These are phyloP conservation scores for Pangasius macronema DNA, from an alignment of 2,797 vertebrate species.

Conservation along the genomic window DNA sequence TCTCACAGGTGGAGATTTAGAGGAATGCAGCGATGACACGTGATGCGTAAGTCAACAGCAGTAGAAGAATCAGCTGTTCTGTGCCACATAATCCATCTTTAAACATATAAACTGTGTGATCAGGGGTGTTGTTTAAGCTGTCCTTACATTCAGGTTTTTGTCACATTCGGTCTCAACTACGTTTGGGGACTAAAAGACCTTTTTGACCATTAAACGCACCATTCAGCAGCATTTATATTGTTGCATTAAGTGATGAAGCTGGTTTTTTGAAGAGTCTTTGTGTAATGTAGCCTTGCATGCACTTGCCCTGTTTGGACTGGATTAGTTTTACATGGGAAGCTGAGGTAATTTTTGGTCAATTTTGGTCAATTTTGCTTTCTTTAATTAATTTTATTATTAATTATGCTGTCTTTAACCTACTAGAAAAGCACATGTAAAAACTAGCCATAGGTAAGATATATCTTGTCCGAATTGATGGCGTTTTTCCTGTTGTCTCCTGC, in stretches of 20 bases:
- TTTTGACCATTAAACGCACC: not conserved
- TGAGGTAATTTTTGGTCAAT: not conserved
- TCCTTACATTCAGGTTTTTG: not conserved
- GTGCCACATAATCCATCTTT: not conserved
- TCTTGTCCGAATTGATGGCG: not conserved
- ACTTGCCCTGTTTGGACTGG: not conserved
- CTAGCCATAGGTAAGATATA: not conserved
- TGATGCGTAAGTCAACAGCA: conserved; percentile 57
- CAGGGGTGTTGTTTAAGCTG: not conserved
- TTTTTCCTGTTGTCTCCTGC: not conserved
- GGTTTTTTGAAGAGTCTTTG: not conserved
- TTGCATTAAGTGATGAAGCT: not conserved
- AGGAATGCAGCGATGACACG: conserved; percentile 55
- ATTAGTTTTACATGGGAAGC: not conserved
- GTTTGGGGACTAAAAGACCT: not conserved
- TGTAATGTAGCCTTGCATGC: not conserved
- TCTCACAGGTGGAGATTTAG: conserved; percentile 40
- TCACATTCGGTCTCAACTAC: not conserved
- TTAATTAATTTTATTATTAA: no score
- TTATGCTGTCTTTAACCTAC: no score
- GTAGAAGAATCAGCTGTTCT: conserved; percentile 4
- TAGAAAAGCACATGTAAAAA: not conserved
- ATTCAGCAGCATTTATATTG: conserved; percentile 6
- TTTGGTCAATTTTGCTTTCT: no score
- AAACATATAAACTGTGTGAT: not conserved